Evolutionary conservation across 2,113 vertebrate genomes (phyloP).

Genomic region (Tachuris rubrigastra): DNA sequence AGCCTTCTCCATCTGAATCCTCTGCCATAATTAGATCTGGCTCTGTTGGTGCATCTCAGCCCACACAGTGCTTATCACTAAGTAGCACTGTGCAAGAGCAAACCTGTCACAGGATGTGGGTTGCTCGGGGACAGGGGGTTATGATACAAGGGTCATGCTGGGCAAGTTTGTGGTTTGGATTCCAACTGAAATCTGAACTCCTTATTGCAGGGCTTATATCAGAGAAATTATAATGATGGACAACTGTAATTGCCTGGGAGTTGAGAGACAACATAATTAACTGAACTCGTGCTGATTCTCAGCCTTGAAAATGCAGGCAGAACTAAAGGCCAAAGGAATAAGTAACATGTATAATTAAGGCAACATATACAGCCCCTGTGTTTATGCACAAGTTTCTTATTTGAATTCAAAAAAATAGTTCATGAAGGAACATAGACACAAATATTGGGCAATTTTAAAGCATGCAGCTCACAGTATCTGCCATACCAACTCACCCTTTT

Average conservation of each 20-base stretch:
- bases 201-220: not conserved
- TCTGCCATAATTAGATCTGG: not conserved
- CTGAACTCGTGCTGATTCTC: not conserved
- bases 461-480: not conserved
- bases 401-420: not conserved
- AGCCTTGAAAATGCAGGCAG: slow-evolving; percentile 6
- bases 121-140: not conserved
- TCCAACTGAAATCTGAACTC: not conserved
- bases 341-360: not conserved
- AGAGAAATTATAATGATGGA: not conserved
- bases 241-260: not conserved
- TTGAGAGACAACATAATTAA: slow-evolving; percentile 4
- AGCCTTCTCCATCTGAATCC: not conserved
- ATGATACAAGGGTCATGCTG: not conserved
- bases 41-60: not conserved
- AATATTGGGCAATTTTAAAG: not conserved
- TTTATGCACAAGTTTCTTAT: not conserved
- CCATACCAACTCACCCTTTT: not conserved
- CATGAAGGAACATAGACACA: not conserved
- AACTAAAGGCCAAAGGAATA: slow-evolving; percentile 19
- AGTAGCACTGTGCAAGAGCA: not conserved
- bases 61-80: not conserved
- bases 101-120: not conserved
- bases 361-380: not conserved
- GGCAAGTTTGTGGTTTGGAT: not conserved